Conservation (phyloP, 2,113 vertebrate species). For the Cervus canadensis region DNA sequence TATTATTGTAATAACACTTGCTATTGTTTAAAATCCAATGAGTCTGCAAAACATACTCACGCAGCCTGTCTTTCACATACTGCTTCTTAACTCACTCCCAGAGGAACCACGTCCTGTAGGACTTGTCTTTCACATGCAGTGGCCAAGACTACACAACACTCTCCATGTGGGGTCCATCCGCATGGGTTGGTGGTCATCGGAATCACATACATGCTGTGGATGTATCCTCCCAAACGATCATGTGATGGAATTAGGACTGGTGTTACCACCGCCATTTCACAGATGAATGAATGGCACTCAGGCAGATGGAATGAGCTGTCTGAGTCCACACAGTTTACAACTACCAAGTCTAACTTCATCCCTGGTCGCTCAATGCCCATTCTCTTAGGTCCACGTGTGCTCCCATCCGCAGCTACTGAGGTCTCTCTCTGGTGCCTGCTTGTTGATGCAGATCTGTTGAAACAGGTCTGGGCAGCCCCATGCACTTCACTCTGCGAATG, state of each 20-base stretch:
- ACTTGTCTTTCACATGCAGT: neutral
- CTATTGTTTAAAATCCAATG: neutral
- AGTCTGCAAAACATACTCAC: neutral
- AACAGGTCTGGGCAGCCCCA: neutral
- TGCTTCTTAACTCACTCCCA: neutral
- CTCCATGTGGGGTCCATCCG: rapidly evolving
- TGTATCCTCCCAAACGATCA: neutral
- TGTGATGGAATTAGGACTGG: neutral
- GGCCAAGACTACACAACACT: no score
- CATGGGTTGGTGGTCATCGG: neutral
- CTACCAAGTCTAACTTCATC: neutral
- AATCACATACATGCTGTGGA: neutral
- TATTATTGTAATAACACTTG: neutral
- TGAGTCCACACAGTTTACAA: neutral
- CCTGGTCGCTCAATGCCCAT: neutral
- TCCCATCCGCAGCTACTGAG: rapidly evolving
- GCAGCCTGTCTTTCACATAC: neutral
- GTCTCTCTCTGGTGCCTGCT: neutral
- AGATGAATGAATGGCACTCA: neutral
- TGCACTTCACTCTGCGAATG: neutral
- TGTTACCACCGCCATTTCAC: neutral
- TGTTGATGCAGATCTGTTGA: neutral
- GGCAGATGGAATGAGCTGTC: neutral
- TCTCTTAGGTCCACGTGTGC: rapidly evolving
- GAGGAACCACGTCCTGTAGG: neutral